These are phyloP conservation scores for Trachythela sp. DNA, from an alignment of 64 coral and sea anemone species.

Conservation along the genomic window DNA sequence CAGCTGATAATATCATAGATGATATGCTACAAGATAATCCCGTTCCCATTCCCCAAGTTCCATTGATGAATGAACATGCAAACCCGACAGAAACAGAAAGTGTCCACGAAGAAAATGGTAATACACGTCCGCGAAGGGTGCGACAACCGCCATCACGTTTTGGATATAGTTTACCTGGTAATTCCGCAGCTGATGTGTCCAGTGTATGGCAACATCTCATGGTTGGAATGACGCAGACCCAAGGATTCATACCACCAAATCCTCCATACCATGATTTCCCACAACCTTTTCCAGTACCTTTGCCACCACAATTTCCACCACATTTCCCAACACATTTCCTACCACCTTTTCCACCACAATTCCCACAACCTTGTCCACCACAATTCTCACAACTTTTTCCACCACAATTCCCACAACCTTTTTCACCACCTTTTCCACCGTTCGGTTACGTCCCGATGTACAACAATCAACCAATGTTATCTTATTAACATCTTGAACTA, in stretches of 20 bases:
- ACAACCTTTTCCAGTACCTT: not conserved
- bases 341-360: not conserved
- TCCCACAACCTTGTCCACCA: too few relatives aligned
- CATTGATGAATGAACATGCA: not conserved
- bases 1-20: not conserved
- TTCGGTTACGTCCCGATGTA: not conserved
- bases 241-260: not conserved
- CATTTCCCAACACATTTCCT: not conserved
- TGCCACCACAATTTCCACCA: not conserved
- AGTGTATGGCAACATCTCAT: conserved; percentile 3
- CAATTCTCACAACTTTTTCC: too few relatives aligned
- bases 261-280: not conserved
- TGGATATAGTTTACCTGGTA: not conserved
- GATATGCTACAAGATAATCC: not conserved
- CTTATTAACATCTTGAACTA: not conserved
- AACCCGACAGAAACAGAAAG: not conserved
- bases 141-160: not conserved
- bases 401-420: not conserved
- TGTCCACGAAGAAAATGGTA: not conserved
- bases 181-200: not conserved
- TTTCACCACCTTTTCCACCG: not conserved
- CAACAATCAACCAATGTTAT: not conserved
- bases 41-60: not conserved
- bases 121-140: not conserved
- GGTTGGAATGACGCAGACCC: not conserved